Evolutionary conservation across 2,888 invertebrate species (phyloP).

Genomic region (Patella caerulea): DNA sequence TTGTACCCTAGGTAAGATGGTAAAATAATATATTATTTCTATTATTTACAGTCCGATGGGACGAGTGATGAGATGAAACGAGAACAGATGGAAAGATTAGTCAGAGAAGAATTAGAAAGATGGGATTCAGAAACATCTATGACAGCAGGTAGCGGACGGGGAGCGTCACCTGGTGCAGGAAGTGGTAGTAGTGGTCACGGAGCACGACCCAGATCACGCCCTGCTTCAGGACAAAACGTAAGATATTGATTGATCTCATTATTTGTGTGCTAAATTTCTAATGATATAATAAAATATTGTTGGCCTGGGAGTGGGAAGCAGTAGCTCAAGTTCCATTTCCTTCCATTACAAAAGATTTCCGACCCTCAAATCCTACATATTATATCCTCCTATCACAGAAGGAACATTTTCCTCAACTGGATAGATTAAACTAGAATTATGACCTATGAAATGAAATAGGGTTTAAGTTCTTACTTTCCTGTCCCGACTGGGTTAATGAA

Average conservation of each 20-base stretch:
- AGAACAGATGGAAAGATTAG: conserved; percentile 72
- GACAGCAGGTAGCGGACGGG: conserved; percentile 53
- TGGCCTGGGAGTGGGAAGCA: too few relatives aligned
- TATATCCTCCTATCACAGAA: too few relatives aligned
- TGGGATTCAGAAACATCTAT: conserved; percentile 70
- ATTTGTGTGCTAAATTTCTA: not conserved
- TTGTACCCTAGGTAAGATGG: not conserved
- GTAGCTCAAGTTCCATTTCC: too few relatives aligned
- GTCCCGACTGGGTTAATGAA: too few relatives aligned
- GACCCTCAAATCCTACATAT: too few relatives aligned
- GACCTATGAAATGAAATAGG: too few relatives aligned
- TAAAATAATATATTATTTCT: not conserved
- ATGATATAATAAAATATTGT: too few relatives aligned
- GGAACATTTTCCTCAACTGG: too few relatives aligned
- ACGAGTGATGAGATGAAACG: conserved; percentile 70
- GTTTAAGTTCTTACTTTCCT: too few relatives aligned
- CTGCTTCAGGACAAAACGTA: conserved; percentile 56
- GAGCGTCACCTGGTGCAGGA: conserved; percentile 55
- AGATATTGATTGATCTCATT: conserved; percentile 10
- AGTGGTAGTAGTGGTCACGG: conserved; percentile 47
- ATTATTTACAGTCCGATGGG: conserved; percentile 62
- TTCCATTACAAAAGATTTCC: too few relatives aligned
- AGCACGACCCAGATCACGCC: conserved; percentile 52
- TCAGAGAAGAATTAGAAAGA: conserved; percentile 71
- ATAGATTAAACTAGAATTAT: too few relatives aligned